Evolutionary conservation across 2,888 invertebrate species (phyloP), one percentile per base, ranked within the genome.

Genomic region (Chymomyza procnemis): DNA sequence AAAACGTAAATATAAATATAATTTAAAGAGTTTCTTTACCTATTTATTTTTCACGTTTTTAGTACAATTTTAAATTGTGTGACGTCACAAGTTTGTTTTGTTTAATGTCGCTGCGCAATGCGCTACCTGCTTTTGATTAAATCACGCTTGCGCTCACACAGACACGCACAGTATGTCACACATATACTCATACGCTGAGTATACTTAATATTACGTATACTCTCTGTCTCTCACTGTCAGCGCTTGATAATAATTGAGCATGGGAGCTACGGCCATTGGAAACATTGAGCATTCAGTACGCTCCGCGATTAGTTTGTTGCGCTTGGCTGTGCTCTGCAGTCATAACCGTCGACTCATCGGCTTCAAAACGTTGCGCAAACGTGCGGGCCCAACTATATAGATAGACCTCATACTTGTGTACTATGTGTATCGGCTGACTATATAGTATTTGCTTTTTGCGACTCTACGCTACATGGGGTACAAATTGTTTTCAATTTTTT

Each of bases 271-370:
- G n/a, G 22, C 22, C 22, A 69, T 63, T 66, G 67, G 78, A 61
- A 70, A 75, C 65, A 67, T 69, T 58, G 59, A 56, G 47, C 66
- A 62, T 61, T 64, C 68, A 19, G 48, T 71, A 46, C 66, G 64
- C 62, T 64, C 68, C 16, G 48, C 73, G 68, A 69, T 83, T 80
- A 86, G 81, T 81, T 80, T 72, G 76, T 75, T 73, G 77, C 69
- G 59, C 62, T 80, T 70, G 64, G 56, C 72, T 70, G 71, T 61
- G 68, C 69, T 66, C 26, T 75, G 65, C 76, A 78, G 80, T 81
- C 76, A 69, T 50, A 66, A 3, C 12, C 65, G 61, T 59, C 66
- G 59, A 50, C 50, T 52, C 64, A 63, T 50, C 63, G 66, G 50
- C 50, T 19, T 8, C 4, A 19, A 18, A 50, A 59, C 48, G 60